Evolutionary conservation across 2,888 invertebrate species (phyloP).

Genomic region (Erynnis tages): DNA sequence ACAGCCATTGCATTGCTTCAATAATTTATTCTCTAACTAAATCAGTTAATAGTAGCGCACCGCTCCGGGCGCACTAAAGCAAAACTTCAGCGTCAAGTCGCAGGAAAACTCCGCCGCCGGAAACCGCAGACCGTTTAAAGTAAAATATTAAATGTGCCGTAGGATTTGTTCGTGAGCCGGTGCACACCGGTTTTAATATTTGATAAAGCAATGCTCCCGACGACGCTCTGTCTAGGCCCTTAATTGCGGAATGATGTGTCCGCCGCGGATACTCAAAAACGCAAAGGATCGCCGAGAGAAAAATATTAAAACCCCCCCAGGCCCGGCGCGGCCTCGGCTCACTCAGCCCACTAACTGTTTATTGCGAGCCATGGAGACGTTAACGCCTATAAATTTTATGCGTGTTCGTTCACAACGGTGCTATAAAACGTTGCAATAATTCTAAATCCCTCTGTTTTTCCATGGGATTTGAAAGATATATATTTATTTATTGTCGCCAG

Average conservation of each 20-base stretch:
- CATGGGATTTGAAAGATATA: slow-evolving; percentile 56
- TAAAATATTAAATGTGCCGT: slow-evolving; percentile 75
- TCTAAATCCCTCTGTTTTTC: slow-evolving; percentile 65
- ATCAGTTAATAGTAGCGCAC: slow-evolving; percentile 44
- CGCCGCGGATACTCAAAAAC: slow-evolving; percentile 39
- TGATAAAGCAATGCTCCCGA: slow-evolving; percentile 59
- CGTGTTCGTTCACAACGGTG: slow-evolving; percentile 66
- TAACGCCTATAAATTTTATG: slow-evolving; percentile 75
- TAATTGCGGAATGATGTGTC: slow-evolving; percentile 66
- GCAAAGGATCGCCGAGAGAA: slow-evolving; percentile 42
- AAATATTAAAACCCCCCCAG: slow-evolving; percentile 64
- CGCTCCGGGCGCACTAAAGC: slow-evolving; percentile 55
- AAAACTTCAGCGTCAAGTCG: slow-evolving; percentile 54
- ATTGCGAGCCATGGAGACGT: slow-evolving; percentile 67
- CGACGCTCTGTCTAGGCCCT: slow-evolving; percentile 66
- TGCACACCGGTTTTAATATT: slow-evolving; percentile 65
- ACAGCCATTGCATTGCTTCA: slow-evolving; percentile 44
- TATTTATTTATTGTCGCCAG: slow-evolving; percentile 27
- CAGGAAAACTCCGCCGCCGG: slow-evolving; percentile 62
- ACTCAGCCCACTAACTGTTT: slow-evolving; percentile 64
- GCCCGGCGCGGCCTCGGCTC: slow-evolving; percentile 42
- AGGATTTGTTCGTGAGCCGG: slow-evolving; percentile 62
- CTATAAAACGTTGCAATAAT: slow-evolving; percentile 74
- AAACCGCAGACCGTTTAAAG: slow-evolving; percentile 72
- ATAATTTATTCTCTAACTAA: slow-evolving; percentile 25